Conservation (phyloP, 2,888 invertebrate species). For the Leptothorax acervorum region DNA sequence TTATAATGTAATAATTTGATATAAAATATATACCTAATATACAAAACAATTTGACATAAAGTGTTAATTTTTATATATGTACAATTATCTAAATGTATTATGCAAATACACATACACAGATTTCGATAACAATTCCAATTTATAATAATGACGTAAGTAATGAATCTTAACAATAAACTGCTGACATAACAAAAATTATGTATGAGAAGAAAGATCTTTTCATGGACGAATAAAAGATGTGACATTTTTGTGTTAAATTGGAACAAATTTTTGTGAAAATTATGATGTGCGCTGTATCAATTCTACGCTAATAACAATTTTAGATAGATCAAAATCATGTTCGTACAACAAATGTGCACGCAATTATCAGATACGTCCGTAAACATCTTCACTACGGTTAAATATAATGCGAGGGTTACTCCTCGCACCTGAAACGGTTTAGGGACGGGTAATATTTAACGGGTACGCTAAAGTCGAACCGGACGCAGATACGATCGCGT, state of each 20-base stretch:
- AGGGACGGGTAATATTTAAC: conserved; percentile 53
- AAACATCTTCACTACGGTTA: conserved; percentile 38
- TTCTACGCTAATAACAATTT: background rate
- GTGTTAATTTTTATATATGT: background rate
- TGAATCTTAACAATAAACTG: background rate
- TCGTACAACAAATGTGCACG: background rate
- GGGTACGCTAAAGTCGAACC: conserved; percentile 58
- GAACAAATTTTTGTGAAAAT: background rate
- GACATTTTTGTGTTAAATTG: background rate
- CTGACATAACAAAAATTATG: background rate
- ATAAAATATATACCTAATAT: background rate
- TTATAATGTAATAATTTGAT: background rate
- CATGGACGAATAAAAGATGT: background rate
- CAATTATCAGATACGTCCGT: conserved; percentile 34
- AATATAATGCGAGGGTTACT: conserved; percentile 23
- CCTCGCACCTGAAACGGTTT: conserved; percentile 14
- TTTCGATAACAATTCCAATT: background rate
- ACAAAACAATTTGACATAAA: background rate
- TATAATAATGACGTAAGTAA: background rate
- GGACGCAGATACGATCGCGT: conserved; percentile 60
- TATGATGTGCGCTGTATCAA: background rate
- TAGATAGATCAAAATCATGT: conserved; percentile 8
- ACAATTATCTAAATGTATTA: background rate
- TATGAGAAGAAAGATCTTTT: background rate
- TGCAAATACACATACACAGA: background rate